Evolutionary conservation across 2,797 vertebrate genomes (phyloP), one percentile per base, ranked within the genome.

Genomic region (Anomalospiza imberbis): DNA sequence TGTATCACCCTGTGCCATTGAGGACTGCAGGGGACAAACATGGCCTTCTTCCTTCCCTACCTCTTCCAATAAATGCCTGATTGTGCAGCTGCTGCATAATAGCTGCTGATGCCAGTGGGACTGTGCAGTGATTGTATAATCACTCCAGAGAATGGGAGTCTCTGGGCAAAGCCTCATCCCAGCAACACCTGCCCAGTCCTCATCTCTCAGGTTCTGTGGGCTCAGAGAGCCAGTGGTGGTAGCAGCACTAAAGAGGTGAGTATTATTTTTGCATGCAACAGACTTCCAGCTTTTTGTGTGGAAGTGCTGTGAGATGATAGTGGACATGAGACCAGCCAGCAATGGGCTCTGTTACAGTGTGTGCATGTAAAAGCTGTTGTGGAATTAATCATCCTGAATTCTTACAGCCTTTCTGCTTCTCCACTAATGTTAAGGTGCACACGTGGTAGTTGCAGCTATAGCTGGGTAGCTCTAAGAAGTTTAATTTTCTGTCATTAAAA

Each of bases 51-150:
- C 50, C 58, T 85, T 89, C 60, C 32, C 81, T 50, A 62, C 50
- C 65, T 78, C 81, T 77, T 73, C 88, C 81, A 91, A 65, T 40
- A 77, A 68, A 48, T 1, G 31, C 45, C 65, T 58, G 78, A 79
- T 92, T 61, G n/a, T 74, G 68, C 95, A 96, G 94, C 93, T 94
- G 94, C 86, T 72, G 72, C 54, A 85, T 47, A 95, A 95, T 77
- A 67, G 68, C 81, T 87, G 82, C 74, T 80, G 93, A 65, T 94
- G 78, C 36, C 74, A 89, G 40, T 47, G 58, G 61, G 54, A 61
- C 48, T 67, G 53, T 0, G 2, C 9, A 4, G 71, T 47, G 61
- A 73, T 34, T 89, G 68, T 65, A 47, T 65, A 94, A 93, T 72
- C 75, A 55, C n/a, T 31, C 42, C 58, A n/a, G 62, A 94, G 78